These are phyloP conservation scores for Amniataba percoides DNA, from an alignment of 2,797 vertebrate species.

Conservation along the genomic window DNA sequence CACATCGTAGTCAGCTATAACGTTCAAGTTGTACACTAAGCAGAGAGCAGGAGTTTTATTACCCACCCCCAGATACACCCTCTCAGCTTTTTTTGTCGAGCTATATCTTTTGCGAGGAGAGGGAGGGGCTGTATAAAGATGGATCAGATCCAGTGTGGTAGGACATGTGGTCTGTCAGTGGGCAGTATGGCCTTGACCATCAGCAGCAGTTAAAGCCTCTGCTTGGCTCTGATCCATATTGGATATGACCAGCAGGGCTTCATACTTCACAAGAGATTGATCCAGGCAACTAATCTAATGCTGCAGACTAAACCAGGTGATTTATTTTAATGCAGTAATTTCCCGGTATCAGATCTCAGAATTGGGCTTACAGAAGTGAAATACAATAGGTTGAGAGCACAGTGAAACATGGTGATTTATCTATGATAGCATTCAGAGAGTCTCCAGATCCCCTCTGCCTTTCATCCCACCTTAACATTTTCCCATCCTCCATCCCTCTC, in stretches of 20 bases:
- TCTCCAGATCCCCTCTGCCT: constrained; percentile 23
- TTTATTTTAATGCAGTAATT: constrained; percentile 21
- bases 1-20: constrained; percentile 36
- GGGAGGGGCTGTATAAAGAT: constrained; percentile 52
- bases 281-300: constrained; percentile 3
- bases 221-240: constrained; percentile 57
- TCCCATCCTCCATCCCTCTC: constrained; percentile 48
- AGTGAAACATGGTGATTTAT: constrained; percentile 32
- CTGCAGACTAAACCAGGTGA: constrained; percentile 19
- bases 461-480: constrained; percentile 30
- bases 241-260: constrained; percentile 38
- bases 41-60: constrained; percentile 45
- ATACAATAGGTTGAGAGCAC: neutral
- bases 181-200: constrained; percentile 59
- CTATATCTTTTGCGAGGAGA: constrained; percentile 49
- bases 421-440: constrained; percentile 12
- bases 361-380: neutral
- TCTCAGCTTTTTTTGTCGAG: constrained; percentile 56
- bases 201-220: constrained; percentile 57
- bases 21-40: constrained; percentile 19
- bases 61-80: constrained; percentile 22
- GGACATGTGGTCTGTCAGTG: constrained; percentile 61
- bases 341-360: constrained; percentile 10
- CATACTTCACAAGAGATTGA: constrained; percentile 32
- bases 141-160: constrained; percentile 54